phyloP scores from a whole-genome alignment of 2,888 invertebrate genomes.

The Himalopsyche japonica region DNA sequence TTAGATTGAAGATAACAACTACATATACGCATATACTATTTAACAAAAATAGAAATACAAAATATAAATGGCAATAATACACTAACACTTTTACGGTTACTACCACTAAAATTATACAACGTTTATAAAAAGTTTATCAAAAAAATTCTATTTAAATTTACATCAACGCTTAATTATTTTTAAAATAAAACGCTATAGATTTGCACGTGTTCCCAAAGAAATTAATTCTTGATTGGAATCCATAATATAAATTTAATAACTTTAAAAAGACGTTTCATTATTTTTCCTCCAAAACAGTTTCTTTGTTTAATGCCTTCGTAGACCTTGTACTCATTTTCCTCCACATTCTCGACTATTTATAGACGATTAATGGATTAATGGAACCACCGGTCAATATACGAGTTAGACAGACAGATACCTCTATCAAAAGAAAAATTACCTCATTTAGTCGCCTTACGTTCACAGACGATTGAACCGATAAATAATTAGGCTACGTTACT shows the following conservation, averaged over 20 bases:
- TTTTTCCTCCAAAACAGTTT: neutral
- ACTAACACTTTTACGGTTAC: too few relatives aligned
- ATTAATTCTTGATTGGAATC: neutral
- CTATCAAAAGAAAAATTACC: neutral
- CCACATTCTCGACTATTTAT: conserved; percentile 10
- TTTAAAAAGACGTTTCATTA: neutral
- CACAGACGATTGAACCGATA: neutral
- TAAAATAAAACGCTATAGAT: neutral
- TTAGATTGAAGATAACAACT: too few relatives aligned
- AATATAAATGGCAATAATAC: too few relatives aligned
- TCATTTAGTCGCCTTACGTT: neutral
- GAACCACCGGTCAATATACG: neutral
- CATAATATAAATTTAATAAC: neutral
- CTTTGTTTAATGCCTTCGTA: neutral
- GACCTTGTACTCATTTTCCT: conserved; percentile 18
- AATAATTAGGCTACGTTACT: neutral
- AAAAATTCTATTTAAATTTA: too few relatives aligned
- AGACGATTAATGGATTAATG: neutral
- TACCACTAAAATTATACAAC: too few relatives aligned
- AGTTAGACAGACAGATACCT: neutral
- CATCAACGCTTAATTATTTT: too few relatives aligned
- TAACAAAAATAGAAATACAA: too few relatives aligned
- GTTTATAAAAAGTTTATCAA: too few relatives aligned
- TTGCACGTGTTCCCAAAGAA: neutral
- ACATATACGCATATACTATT: too few relatives aligned